phyloP scores from a whole-genome alignment of 2,113 vertebrate genomes.

The Lathamus discolor region DNA sequence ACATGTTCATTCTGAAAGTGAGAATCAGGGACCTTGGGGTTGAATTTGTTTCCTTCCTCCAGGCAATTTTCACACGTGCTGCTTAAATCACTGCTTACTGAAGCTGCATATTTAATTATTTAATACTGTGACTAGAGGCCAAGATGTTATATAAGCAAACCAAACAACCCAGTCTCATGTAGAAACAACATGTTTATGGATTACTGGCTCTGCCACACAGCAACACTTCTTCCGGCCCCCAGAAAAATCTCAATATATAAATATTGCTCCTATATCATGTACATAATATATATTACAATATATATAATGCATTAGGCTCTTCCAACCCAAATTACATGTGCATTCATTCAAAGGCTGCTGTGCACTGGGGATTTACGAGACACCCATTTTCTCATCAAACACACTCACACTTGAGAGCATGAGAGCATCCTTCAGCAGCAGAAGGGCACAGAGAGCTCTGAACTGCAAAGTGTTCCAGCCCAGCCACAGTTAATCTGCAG shows the following conservation, averaged over 20 bases:
- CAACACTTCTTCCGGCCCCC: neutral
- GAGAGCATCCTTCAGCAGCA: neutral
- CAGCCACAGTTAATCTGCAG: neutral
- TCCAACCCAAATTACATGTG: neutral
- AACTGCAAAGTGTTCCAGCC: neutral
- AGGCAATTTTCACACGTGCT: constrained; percentile 54
- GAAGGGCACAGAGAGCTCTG: neutral
- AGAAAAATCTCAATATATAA: neutral
- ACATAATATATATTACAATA: neutral
- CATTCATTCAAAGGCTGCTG: neutral
- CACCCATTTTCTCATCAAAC: neutral
- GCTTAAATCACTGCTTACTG: constrained; percentile 70
- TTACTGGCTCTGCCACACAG: neutral
- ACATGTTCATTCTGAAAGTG: neutral
- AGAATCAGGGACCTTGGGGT: constrained; percentile 35
- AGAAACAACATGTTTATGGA: constrained; percentile 28
- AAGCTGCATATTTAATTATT: constrained; percentile 76
- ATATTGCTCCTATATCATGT: neutral
- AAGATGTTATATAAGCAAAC: constrained; percentile 60
- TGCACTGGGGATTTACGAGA: neutral
- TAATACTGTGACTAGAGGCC: constrained; percentile 58
- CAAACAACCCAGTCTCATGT: neutral
- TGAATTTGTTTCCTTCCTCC: constrained; percentile 66
- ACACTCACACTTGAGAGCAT: neutral
- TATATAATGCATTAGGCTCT: neutral